A percentile compares a stretch with the other conserved stretches of the same genome.
Evolutionary conservation across 2,888 invertebrate species (phyloP).

Genomic region (Agapetus fuscipes): DNA sequence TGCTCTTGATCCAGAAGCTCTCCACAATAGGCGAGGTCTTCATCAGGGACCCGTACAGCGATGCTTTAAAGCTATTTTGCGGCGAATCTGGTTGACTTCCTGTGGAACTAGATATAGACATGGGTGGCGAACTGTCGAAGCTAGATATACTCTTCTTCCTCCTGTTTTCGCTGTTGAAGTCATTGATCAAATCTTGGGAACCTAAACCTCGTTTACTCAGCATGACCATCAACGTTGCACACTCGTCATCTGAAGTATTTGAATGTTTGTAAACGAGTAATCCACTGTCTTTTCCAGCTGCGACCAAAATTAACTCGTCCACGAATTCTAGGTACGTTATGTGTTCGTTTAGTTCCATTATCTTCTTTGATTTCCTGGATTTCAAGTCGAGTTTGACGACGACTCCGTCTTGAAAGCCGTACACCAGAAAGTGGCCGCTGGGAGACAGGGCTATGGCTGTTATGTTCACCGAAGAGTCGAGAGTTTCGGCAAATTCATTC

Average conservation of each 20-base stretch:
- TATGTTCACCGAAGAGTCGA: conserved; percentile 36
- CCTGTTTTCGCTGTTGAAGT: conserved; percentile 32
- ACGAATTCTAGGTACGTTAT: conserved; percentile 34
- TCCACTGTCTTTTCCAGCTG: conserved; percentile 34
- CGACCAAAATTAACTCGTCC: conserved; percentile 32
- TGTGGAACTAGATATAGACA: conserved; percentile 9
- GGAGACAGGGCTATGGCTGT: conserved; percentile 39
- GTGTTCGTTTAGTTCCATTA: conserved; percentile 36
- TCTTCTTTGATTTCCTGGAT: conserved; percentile 30
- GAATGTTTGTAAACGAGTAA: conserved; percentile 30
- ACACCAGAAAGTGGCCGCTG: conserved; percentile 42
- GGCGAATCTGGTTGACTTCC: no score
- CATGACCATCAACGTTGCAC: conserved; percentile 37
- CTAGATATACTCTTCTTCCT: not conserved
- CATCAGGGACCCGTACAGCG: conserved; percentile 27
- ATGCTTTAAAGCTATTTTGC: no score
- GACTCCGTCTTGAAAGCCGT: conserved; percentile 36
- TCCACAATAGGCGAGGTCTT: conserved; percentile 31
- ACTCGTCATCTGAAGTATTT: conserved; percentile 25
- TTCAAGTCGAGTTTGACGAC: conserved; percentile 37
- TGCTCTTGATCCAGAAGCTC: conserved; percentile 32
- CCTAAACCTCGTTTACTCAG: conserved; percentile 34
- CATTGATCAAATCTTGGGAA: conserved; percentile 40
- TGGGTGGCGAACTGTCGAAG: conserved; percentile 2
- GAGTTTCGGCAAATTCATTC: conserved; percentile 35